Percentiles rank a stretch among this genome's conserved stretches.
phyloP scores from a whole-genome alignment of 64 coral and sea anemone genomes.

The Orbicella faveolata region DNA sequence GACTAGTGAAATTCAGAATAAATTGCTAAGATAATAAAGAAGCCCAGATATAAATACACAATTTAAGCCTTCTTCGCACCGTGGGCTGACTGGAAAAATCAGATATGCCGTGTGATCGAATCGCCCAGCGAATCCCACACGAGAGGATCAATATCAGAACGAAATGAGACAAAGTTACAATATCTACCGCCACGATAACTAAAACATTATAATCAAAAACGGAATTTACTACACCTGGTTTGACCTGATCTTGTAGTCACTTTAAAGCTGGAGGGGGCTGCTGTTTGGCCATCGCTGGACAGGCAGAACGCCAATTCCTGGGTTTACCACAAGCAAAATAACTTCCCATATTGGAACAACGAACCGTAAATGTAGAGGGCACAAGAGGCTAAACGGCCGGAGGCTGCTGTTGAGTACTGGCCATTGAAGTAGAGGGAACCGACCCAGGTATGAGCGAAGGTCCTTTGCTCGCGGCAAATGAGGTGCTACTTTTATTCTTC shows the following conservation, averaged over 20 bases:
- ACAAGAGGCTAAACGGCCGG: not conserved
- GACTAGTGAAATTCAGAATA: too few species aligned
- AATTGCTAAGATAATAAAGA: too few species aligned
- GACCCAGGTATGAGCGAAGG: not conserved
- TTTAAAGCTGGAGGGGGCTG: constrained; percentile 18
- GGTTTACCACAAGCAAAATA: too few species aligned
- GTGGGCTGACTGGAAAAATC: too few species aligned
- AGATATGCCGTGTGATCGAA: too few species aligned
- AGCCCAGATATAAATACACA: too few species aligned
- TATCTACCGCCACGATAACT: not conserved
- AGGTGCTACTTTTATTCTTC: constrained; percentile 5
- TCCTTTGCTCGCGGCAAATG: not conserved
- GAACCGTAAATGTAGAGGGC: not conserved
- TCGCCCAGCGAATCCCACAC: too few species aligned
- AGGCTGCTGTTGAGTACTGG: not conserved
- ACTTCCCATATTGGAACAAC: not conserved
- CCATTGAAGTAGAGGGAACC: not conserved
- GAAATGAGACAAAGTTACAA: too few species aligned
- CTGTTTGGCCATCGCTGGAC: constrained; percentile 22
- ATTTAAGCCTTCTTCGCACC: too few species aligned
- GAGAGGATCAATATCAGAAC: too few species aligned
- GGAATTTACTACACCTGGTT: not conserved
- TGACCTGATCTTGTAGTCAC: constrained; percentile 16
- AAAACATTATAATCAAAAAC: not conserved
- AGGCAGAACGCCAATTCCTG: not conserved